These are phyloP conservation scores for Holocentrus rufus DNA, from an alignment of 2,797 vertebrate species.

Conservation along the genomic window DNA sequence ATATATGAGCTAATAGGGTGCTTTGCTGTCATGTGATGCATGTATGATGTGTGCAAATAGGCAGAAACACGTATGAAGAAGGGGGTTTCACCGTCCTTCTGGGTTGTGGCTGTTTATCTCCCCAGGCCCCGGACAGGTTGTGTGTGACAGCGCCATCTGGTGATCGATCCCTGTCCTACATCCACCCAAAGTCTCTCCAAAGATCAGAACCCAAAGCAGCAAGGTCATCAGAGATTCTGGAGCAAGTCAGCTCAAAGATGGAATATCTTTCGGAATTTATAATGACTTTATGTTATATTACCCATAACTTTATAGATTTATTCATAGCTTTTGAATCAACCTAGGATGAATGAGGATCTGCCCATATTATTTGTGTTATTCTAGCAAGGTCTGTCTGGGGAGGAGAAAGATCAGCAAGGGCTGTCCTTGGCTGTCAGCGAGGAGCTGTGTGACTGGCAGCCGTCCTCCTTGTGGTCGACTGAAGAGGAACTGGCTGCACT, in stretches of 20 bases:
- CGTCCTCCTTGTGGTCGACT: constrained; percentile 52
- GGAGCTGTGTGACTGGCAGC: constrained; percentile 50
- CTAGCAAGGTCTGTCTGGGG: constrained; percentile 22
- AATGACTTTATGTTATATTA: too few species aligned
- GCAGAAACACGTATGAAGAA: not conserved
- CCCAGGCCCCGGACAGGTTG: constrained; percentile 52
- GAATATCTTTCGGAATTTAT: too few species aligned
- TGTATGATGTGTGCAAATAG: not conserved
- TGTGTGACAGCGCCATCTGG: constrained; percentile 75
- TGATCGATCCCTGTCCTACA: constrained; percentile 73
- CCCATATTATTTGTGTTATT: not conserved
- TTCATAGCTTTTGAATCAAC: not conserved
- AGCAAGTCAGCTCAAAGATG: not conserved
- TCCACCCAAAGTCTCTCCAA: constrained; percentile 54
- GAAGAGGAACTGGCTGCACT: constrained; percentile 57
- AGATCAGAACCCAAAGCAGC: not conserved
- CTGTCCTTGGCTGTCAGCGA: constrained; percentile 60
- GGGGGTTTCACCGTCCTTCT: not conserved
- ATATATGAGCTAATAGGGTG: too few species aligned
- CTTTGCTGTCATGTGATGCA: too few species aligned
- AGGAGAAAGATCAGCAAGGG: constrained; percentile 24
- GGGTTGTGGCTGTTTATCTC: not conserved
- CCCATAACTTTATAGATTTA: not conserved
- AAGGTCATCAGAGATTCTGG: not conserved
- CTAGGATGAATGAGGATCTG: not conserved